Evolutionary conservation across 2,888 invertebrate species (phyloP).

Genomic region (Onthophagus sagittarius): DNA sequence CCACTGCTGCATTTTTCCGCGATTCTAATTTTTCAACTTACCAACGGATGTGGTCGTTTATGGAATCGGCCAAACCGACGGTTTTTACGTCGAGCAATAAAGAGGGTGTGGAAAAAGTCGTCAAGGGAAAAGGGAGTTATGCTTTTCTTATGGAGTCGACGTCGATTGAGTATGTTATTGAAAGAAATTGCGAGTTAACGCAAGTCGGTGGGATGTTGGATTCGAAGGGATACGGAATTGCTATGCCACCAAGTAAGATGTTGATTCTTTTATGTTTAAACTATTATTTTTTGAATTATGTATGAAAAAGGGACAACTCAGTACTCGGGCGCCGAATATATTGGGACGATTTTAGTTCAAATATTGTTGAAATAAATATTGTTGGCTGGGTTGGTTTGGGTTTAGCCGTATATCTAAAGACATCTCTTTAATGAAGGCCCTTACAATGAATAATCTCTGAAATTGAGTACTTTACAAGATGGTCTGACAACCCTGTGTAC

Average conservation of each 20-base stretch:
- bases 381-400: too few species aligned
- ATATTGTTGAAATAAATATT: too few species aligned
- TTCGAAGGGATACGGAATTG: slow-evolving; percentile 94
- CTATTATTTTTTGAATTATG: too few species aligned
- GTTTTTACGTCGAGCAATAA: slow-evolving; percentile 83
- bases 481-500: too few species aligned
- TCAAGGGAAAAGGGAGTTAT: slow-evolving; percentile 79
- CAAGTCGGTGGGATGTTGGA: slow-evolving; percentile 91
- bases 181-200: slow-evolving; percentile 84
- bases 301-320: too few species aligned
- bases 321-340: too few species aligned
- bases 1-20: slow-evolving; percentile 92
- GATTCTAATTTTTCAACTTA: slow-evolving; percentile 93
- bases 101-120: slow-evolving; percentile 88
- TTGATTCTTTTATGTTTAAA: too few species aligned
- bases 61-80: slow-evolving; percentile 83
- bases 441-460: too few species aligned
- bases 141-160: slow-evolving; percentile 98
- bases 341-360: too few species aligned
- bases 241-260: slow-evolving; percentile 88
- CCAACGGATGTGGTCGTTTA: slow-evolving; percentile 93
- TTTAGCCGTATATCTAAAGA: too few species aligned
- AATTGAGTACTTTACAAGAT: too few species aligned
- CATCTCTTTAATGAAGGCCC: too few species aligned
- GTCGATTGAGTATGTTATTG: slow-evolving; percentile 90